Percentiles rank a stretch among this genome's conserved stretches.
Conservation (phyloP, 1,140 invertebrate genomes). For the Liolophura sinensis region DNA sequence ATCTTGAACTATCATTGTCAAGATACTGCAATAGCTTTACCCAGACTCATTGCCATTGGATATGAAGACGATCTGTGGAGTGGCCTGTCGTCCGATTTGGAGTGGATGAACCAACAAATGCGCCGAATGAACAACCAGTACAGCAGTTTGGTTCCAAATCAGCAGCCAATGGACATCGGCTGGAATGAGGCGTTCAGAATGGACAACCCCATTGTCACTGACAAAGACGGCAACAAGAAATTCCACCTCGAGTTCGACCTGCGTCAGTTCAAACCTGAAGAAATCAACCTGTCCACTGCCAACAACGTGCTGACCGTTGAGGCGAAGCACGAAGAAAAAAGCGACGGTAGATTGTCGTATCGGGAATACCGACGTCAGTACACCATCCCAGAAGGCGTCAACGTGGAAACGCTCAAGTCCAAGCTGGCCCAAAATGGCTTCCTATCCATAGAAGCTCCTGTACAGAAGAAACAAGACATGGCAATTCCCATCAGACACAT, state of each 20-base stretch:
- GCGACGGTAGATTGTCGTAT: conserved; percentile 72
- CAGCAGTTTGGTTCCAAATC: no score
- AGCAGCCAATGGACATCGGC: no score
- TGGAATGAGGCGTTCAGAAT: conserved; percentile 41
- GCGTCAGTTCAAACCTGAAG: conserved; percentile 80
- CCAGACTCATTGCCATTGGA: no score
- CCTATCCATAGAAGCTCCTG: conserved; percentile 63
- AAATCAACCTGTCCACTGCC: conserved; percentile 86
- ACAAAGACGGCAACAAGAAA: conserved; percentile 31
- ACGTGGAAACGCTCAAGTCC: conserved; percentile 50
- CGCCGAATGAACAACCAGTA: no score
- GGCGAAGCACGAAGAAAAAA: conserved; percentile 81
- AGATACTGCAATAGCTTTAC: no score
- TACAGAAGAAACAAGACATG: background rate
- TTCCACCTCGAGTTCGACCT: conserved; percentile 70
- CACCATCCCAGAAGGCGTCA: conserved; percentile 55
- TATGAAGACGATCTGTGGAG: no score
- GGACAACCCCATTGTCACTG: conserved; percentile 41
- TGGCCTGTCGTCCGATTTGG: no score
- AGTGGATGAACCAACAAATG: no score
- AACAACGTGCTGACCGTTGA: conserved; percentile 79
- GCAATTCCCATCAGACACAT: no score
- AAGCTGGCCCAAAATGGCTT: conserved; percentile 46
- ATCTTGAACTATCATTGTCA: no score
- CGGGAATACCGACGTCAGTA: conserved; percentile 68